A percentile compares a stretch with the other conserved stretches of the same genome.
Evolutionary conservation across 92 coral and sea anemone species (phyloP).

Genomic region (Phenganax subtilis): DNA sequence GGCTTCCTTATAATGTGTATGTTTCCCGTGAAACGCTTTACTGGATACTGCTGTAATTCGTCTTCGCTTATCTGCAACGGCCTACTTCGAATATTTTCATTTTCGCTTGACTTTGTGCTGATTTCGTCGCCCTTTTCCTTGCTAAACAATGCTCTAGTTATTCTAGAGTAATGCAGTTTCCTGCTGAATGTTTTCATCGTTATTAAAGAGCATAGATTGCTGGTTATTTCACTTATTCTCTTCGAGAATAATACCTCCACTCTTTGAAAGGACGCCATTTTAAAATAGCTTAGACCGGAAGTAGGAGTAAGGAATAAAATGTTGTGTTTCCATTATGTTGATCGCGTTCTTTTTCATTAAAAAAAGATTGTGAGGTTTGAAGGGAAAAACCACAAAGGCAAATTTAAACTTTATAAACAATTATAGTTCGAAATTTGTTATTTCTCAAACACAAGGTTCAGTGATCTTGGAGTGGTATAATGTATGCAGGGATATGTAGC

Average conservation of each 20-base stretch:
- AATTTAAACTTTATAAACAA: too few species aligned
- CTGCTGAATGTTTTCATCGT: background rate
- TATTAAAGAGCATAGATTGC: background rate
- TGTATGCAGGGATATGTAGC: background rate
- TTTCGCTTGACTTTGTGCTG: background rate
- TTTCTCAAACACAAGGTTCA: too few species aligned
- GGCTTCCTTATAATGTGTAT: slow-evolving; percentile 22
- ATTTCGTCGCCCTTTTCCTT: background rate
- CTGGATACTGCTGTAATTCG: slow-evolving; percentile 13
- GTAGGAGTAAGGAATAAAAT: background rate
- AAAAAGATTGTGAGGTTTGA: too few species aligned
- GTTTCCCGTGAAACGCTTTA: slow-evolving; percentile 23
- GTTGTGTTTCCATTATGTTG: background rate
- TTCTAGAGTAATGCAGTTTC: background rate
- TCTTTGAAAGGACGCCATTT: slow-evolving; percentile 10
- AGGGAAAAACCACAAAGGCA: too few species aligned
- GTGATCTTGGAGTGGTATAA: too few species aligned
- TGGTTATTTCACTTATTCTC: background rate
- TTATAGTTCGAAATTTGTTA: too few species aligned
- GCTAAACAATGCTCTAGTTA: background rate
- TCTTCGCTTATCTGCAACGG: slow-evolving; percentile 6
- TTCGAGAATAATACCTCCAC: background rate
- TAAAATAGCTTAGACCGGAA: background rate
- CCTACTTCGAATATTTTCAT: background rate
- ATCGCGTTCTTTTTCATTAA: too few species aligned